phyloP scores from a whole-genome alignment of 1,140 invertebrate genomes.

The Solen grandis region DNA sequence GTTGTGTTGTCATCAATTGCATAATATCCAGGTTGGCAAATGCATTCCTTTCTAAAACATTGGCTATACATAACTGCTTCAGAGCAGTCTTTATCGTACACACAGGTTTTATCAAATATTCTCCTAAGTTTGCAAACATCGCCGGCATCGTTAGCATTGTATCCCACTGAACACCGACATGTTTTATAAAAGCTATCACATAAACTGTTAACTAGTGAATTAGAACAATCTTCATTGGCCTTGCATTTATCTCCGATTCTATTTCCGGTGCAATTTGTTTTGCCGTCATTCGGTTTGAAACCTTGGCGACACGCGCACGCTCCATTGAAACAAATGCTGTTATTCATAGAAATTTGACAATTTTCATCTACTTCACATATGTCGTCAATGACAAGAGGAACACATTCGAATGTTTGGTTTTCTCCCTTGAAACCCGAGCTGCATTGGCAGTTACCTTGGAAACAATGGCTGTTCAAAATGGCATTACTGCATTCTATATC shows the following conservation, averaged over 20 bases:
- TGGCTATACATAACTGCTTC: constrained; percentile 54
- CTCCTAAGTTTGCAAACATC: constrained; percentile 36
- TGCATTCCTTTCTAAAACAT: constrained; percentile 51
- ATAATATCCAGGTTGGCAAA: constrained; percentile 59
- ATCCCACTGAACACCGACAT: constrained; percentile 61
- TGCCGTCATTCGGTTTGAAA: constrained; percentile 5
- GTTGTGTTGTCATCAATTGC: constrained; percentile 24
- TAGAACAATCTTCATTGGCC: constrained; percentile 55
- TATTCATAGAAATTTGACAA: constrained; percentile 55
- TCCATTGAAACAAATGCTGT: constrained; percentile 53
- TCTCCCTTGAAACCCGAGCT: constrained; percentile 42
- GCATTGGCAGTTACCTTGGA: constrained; percentile 47
- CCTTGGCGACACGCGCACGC: constrained; percentile 56
- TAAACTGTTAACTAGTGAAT: constrained; percentile 45
- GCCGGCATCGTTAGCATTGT: constrained; percentile 22
- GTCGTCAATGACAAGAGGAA: constrained; percentile 18
- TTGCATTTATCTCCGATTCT: constrained; percentile 55
- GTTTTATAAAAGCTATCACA: constrained; percentile 24
- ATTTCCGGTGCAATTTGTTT: constrained; percentile 37
- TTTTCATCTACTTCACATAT: constrained; percentile 51
- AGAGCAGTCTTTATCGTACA: constrained; percentile 51
- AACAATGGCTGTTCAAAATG: constrained; percentile 51
- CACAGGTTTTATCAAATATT: constrained; percentile 59
- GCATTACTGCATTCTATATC: constrained; percentile 56
- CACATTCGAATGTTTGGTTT: constrained; percentile 34